Percentiles rank a stretch among this genome's conserved stretches.
Conservation (phyloP, 2,113 vertebrate species). For the Recurvirostra avosetta region DNA sequence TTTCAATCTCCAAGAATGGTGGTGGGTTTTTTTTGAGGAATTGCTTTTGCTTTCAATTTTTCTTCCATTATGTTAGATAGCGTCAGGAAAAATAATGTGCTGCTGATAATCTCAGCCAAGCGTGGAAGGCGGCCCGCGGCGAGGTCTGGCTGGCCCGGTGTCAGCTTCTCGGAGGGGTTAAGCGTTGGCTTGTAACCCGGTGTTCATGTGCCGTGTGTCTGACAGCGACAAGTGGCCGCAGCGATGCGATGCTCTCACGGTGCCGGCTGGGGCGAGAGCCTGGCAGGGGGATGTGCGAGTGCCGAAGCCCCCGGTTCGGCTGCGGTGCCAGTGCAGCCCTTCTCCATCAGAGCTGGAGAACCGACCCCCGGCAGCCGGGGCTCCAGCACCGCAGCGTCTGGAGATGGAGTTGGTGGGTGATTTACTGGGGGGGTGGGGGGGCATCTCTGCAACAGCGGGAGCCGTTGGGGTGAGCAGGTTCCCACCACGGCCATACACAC, state of each 20-base stretch:
- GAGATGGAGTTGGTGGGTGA: neutral
- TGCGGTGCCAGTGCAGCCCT: neutral
- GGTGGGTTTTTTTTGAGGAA: neutral
- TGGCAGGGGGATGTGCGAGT: accelerated
- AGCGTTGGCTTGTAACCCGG: neutral
- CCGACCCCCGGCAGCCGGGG: accelerated
- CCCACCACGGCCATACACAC: too few species aligned
- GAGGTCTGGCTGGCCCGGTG: neutral
- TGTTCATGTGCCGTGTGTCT: accelerated
- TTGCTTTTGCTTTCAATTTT: neutral
- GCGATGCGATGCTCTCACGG: accelerated
- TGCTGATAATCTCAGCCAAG: neutral
- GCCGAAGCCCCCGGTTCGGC: neutral
- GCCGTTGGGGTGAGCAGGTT: too few species aligned
- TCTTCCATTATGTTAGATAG: neutral
- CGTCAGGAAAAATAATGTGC: neutral
- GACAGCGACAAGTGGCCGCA: accelerated
- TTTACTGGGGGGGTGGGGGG: neutral
- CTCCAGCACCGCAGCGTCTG: neutral
- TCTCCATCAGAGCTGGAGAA: neutral
- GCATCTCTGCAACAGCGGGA: neutral
- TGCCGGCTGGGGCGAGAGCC: accelerated
- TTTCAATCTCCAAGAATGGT: neutral
- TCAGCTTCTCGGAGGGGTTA: neutral
- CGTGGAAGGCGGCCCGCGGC: neutral